Evolutionary conservation across 2,888 invertebrate genomes (phyloP).

Genomic region (Idaea dimidiata): DNA sequence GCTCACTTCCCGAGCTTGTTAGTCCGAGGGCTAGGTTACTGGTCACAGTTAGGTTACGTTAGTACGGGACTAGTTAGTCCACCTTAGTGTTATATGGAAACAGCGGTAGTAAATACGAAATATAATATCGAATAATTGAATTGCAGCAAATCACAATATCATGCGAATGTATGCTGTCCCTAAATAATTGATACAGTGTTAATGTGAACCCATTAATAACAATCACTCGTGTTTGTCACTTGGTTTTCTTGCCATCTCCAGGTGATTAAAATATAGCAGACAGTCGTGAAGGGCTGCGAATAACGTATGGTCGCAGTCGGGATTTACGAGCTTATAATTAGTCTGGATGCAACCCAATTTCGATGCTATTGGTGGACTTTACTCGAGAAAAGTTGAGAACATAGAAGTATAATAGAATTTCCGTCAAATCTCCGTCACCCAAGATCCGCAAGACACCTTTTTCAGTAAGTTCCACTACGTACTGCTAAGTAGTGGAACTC

Average conservation of each 20-base stretch:
- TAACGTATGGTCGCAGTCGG: conserved; percentile 34
- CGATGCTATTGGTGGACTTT: conserved; percentile 13
- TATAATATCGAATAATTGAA: no score
- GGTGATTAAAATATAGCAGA: conserved; percentile 38
- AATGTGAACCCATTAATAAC: conserved; percentile 25
- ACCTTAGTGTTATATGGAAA: no score
- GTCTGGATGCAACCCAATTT: conserved; percentile 63
- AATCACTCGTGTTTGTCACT: conserved; percentile 34
- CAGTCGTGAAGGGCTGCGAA: conserved; percentile 38
- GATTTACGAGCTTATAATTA: conserved; percentile 62
- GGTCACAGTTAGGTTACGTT: no score
- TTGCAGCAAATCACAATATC: neutral
- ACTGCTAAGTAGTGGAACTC: no score
- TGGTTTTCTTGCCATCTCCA: conserved; percentile 42
- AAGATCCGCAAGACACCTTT: no score
- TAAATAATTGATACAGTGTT: conserved; percentile 15
- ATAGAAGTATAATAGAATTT: no score
- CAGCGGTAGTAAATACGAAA: no score
- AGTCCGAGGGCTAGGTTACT: no score
- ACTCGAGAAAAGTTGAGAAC: neutral
- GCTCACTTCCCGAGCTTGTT: no score
- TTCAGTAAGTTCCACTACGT: no score
- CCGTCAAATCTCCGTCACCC: no score
- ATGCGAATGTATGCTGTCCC: neutral
- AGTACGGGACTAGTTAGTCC: no score